These are phyloP conservation scores for Suillia variegata DNA, from an alignment of 2,888 invertebrate genomes.

Conservation along the genomic window DNA sequence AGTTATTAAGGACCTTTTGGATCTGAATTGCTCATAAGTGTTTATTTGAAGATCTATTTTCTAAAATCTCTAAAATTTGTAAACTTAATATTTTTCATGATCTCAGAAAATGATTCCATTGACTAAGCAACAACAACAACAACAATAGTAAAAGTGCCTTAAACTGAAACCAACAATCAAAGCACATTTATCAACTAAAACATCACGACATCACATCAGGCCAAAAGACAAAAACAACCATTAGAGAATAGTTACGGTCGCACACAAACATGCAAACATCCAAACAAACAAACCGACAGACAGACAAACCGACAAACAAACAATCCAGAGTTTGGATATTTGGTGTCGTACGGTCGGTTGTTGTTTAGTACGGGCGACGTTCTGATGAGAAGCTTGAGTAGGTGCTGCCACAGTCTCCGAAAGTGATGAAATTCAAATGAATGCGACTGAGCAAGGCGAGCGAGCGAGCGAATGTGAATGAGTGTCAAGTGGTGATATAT, in stretches of 20 bases:
- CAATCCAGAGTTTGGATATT: background rate
- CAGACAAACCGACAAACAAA: background rate
- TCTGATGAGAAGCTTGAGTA: constrained; percentile 10
- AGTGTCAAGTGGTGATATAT: constrained; percentile 57
- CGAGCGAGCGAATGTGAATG: constrained; percentile 55
- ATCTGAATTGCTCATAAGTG: no score
- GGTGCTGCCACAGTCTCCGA: constrained; percentile 14
- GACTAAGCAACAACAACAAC: no score
- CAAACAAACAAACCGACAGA: background rate
- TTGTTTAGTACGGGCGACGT: no score
- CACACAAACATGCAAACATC: background rate
- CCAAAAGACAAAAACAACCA: constrained; percentile 6
- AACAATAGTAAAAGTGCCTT: no score
- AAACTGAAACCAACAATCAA: background rate
- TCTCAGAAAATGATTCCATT: no score
- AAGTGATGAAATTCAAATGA: constrained; percentile 50
- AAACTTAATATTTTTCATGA: no score
- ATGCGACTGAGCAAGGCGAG: constrained; percentile 38
- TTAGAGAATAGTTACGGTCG: constrained; percentile 3
- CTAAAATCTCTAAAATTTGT: no score
- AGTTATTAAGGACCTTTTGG: no score
- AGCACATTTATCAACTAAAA: constrained; percentile 33
- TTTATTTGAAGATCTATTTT: no score
- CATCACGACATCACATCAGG: constrained; percentile 18
- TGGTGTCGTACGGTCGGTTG: background rate